Evolutionary conservation across 2,797 vertebrate genomes (phyloP).

Genomic region (Pelodytes ibericus): DNA sequence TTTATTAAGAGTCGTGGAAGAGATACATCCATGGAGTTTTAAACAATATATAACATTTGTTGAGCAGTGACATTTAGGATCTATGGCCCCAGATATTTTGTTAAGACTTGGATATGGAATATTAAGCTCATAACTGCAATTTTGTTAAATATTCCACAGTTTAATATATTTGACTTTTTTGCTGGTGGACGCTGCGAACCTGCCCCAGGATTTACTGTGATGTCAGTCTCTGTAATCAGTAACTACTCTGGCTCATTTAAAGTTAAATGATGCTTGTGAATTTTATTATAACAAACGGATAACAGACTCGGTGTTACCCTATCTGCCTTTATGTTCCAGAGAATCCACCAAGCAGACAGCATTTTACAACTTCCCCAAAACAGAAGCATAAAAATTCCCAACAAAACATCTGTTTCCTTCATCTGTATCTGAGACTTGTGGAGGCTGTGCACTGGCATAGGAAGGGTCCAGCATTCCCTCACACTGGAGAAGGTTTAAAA

Average conservation of each 20-base stretch:
- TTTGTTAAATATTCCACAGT: not conserved
- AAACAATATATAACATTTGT: too few species aligned
- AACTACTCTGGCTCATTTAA: not conserved
- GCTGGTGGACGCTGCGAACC: not conserved
- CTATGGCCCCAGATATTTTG: too few species aligned
- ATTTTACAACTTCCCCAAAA: not conserved
- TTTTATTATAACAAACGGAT: not conserved
- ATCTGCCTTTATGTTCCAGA: not conserved
- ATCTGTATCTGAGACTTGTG: too few species aligned
- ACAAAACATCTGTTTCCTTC: not conserved
- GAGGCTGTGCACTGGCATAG: not conserved
- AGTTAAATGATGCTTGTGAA: not conserved
- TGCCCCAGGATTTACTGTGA: not conserved
- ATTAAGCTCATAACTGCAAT: not conserved
- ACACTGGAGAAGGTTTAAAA: not conserved
- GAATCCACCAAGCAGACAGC: not conserved
- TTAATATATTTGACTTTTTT: not conserved
- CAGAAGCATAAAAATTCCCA: not conserved
- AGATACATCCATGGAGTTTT: too few species aligned
- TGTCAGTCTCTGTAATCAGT: not conserved
- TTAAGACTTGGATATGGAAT: too few species aligned
- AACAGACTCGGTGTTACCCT: not conserved
- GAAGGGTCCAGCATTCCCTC: too few species aligned
- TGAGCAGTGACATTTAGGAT: too few species aligned
- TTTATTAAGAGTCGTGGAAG: too few species aligned